Conservation (phyloP, 1,140 invertebrate genomes). For the Anastatus disparis region DNA sequence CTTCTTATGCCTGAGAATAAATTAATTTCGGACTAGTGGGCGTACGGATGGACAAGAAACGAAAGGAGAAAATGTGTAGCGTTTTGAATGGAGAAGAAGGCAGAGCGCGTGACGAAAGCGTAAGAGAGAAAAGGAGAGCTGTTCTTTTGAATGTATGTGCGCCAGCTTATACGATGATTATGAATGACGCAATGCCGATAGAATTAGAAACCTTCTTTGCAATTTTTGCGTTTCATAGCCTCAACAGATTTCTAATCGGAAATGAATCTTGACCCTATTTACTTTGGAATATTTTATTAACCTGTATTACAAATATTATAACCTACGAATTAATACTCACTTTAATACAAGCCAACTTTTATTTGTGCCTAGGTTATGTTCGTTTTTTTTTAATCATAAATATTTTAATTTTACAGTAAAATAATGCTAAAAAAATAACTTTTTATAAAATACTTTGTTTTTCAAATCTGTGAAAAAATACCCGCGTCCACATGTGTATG, state of each 20-base stretch:
- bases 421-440: too few relatives aligned
- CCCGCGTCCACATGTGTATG: too few relatives aligned
- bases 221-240: neutral
- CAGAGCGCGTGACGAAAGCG: constrained; percentile 25
- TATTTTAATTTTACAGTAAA: too few relatives aligned
- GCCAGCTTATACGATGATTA: neutral
- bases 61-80: constrained; percentile 19
- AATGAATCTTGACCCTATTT: neutral
- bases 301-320: too few relatives aligned
- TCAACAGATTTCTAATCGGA: neutral
- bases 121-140: neutral
- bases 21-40: constrained; percentile 20
- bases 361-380: too few relatives aligned
- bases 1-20: constrained; percentile 24
- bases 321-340: too few relatives aligned
- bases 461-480: too few relatives aligned
- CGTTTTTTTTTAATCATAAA: too few relatives aligned
- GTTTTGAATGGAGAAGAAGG: neutral
- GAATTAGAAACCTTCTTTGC: constrained; percentile 25
- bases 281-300: too few relatives aligned
- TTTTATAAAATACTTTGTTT: too few relatives aligned
- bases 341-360: too few relatives aligned
- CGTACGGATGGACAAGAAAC: neutral
- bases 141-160: neutral
- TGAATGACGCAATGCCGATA: constrained; percentile 20